Evolutionary conservation across 2,888 invertebrate genomes (phyloP).

Genomic region (Mesochorus sp.): DNA sequence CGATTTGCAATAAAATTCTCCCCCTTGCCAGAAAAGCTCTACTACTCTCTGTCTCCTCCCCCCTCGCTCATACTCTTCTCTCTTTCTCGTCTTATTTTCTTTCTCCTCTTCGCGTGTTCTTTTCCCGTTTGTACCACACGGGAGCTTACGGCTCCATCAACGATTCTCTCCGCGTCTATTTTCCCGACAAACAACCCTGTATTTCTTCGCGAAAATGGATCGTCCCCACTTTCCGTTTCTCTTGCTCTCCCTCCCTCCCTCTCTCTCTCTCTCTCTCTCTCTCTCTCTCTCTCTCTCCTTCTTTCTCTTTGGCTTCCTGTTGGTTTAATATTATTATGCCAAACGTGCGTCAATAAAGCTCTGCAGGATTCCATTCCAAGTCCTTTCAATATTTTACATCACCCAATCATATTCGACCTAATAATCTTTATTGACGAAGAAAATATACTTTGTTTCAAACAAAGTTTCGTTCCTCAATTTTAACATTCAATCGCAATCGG

Average conservation of each 20-base stretch:
- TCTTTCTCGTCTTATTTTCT: conserved; percentile 4
- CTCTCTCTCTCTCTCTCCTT: not conserved
- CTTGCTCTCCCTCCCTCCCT: not conserved
- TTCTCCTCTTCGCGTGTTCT: not conserved
- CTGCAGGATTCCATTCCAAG: not conserved
- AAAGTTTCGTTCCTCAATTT: too few relatives aligned
- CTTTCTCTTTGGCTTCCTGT: not conserved
- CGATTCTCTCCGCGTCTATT: conserved; percentile 25
- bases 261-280: not conserved
- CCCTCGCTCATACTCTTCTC: not conserved
- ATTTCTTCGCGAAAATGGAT: conserved; percentile 34
- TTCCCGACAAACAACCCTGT: conserved; percentile 21
- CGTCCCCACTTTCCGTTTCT: not conserved
- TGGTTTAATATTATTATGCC: not conserved
- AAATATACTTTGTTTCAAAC: too few relatives aligned
- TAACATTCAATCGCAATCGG: too few relatives aligned
- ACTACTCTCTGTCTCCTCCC: not conserved
- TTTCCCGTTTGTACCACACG: not conserved
- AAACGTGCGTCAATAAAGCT: not conserved
- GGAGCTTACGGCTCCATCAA: not conserved
- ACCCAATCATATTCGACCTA: too few relatives aligned
- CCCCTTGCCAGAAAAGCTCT: too few relatives aligned
- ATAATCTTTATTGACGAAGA: too few relatives aligned
- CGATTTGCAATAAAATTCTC: conserved; percentile 78
- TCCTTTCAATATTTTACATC: too few relatives aligned